These are phyloP conservation scores for Corythoichthys intestinalis DNA, from an alignment of 2,113 vertebrate genomes.

Conservation along the genomic window DNA sequence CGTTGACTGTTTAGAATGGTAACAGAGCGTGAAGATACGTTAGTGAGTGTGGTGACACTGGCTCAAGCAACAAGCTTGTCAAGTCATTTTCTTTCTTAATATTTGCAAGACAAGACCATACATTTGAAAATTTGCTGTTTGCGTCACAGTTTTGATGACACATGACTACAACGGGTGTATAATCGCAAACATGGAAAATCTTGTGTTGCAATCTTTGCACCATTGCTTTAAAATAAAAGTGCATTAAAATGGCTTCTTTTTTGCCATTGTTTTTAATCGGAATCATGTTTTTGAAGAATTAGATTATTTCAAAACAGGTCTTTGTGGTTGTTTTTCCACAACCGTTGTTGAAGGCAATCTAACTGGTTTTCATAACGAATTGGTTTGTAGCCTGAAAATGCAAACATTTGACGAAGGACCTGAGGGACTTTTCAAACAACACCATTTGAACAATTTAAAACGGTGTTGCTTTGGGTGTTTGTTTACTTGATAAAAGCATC, in stretches of 20 bases:
- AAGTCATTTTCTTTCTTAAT: neutral
- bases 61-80: neutral
- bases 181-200: no score
- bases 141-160: no score
- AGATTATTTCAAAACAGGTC: no score
- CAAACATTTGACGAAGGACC: neutral
- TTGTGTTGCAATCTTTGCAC: no score
- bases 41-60: neutral
- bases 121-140: no score
- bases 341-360: no score
- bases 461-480: neutral
- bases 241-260: no score
- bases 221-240: no score
- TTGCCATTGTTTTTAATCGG: no score
- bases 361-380: neutral
- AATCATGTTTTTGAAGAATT: no score
- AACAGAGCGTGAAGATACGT: neutral
- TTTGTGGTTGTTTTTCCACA: no score
- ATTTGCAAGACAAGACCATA: neutral
- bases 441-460: neutral
- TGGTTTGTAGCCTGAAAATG: neutral
- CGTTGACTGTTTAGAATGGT: neutral
- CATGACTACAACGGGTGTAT: no score
- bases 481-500: neutral
- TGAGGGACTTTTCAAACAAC: neutral